These are phyloP conservation scores for Lamprotornis superbus DNA, from an alignment of 2,113 vertebrate species.

Conservation along the genomic window DNA sequence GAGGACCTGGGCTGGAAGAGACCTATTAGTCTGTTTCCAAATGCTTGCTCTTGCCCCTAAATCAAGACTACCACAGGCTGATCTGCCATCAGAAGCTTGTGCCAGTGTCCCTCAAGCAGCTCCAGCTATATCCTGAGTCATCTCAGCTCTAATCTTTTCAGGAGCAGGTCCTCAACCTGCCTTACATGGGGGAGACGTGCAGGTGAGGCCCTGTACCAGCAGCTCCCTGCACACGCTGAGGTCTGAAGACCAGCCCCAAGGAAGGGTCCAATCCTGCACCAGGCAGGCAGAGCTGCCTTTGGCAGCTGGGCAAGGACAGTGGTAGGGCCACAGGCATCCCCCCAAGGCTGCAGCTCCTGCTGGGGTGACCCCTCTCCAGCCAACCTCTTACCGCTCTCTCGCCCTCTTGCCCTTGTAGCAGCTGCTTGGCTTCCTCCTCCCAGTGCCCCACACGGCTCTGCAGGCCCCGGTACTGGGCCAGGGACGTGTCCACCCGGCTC, in stretches of 20 bases:
- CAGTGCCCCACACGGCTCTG: slow-evolving; percentile 47
- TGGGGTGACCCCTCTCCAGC: neutral
- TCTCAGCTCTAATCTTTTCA: neutral
- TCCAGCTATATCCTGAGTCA: neutral
- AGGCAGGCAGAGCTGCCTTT: neutral
- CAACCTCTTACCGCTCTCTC: slow-evolving; percentile 63
- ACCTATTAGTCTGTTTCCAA: neutral
- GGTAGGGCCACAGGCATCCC: neutral
- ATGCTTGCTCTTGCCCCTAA: neutral
- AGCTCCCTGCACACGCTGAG: rapidly evolving
- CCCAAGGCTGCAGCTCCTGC: neutral
- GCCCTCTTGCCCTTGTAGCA: slow-evolving; percentile 58
- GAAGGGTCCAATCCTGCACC: neutral
- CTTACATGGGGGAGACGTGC: rapidly evolving
- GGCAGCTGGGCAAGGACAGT: rapidly evolving
- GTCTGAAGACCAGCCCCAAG: neutral
- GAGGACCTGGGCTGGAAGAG: neutral
- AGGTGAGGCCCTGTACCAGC: neutral
- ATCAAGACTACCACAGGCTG: neutral
- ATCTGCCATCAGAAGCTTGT: neutral
- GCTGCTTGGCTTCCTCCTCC: slow-evolving; percentile 67
- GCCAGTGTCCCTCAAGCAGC: neutral
- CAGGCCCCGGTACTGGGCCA: slow-evolving; percentile 48
- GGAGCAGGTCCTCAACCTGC: neutral
- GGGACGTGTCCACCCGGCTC: slow-evolving; percentile 39